Conservation (phyloP, 2,888 invertebrate genomes). For the Heteromurus nitidus region DNA sequence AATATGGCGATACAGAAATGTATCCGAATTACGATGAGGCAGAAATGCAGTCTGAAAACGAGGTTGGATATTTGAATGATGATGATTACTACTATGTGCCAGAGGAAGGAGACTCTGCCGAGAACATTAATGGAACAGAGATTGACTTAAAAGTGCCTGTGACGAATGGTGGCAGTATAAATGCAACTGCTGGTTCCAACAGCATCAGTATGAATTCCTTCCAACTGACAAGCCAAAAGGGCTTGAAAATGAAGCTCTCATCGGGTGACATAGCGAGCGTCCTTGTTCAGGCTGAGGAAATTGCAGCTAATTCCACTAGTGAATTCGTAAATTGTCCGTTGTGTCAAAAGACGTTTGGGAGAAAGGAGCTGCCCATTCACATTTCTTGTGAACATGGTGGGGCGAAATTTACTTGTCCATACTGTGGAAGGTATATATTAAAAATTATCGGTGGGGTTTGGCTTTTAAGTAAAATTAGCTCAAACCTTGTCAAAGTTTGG, state of each 20-base stretch:
- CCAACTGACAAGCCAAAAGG: background rate
- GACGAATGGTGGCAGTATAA: background rate
- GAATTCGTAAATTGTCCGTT: constrained; percentile 55
- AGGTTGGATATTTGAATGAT: constrained; percentile 16
- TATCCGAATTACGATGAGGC: constrained; percentile 7
- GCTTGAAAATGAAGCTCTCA: constrained; percentile 32
- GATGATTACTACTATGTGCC: constrained; percentile 15
- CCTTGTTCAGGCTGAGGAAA: constrained; percentile 37
- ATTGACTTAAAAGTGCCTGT: background rate
- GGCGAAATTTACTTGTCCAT: constrained; percentile 68
- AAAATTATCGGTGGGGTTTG: background rate
- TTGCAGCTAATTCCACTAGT: constrained; percentile 29
- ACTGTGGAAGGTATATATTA: constrained; percentile 55
- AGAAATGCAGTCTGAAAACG: background rate
- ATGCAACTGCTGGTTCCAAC: background rate
- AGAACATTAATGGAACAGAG: background rate
- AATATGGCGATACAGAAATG: constrained; percentile 3
- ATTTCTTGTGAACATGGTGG: constrained; percentile 64
- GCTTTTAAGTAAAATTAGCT: background rate
- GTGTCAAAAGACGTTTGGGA: constrained; percentile 51
- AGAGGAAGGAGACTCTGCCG: background rate
- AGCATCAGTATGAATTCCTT: background rate
- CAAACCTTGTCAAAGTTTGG: background rate
- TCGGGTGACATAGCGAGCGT: constrained; percentile 24
- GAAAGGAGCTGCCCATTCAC: constrained; percentile 62